Evolutionary conservation across 1,140 invertebrate genomes (phyloP).

Genomic region (Drosophila pseudoananassae): DNA sequence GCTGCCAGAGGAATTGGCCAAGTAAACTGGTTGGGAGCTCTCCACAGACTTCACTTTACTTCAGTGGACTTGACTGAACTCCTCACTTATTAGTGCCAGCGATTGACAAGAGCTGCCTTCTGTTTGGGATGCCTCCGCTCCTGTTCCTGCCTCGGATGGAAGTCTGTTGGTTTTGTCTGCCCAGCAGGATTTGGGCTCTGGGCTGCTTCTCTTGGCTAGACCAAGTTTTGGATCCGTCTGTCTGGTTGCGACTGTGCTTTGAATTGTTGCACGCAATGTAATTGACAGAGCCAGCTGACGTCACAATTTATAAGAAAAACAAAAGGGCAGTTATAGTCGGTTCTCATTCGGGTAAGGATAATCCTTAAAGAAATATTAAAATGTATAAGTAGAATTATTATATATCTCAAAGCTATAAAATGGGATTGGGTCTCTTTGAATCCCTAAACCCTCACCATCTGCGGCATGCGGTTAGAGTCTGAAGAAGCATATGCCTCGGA

Average conservation of each 20-base stretch:
- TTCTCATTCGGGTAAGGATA: too few species aligned
- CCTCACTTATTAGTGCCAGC: slow-evolving; percentile 65
- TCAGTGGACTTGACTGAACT: slow-evolving; percentile 14
- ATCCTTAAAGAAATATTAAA: too few species aligned
- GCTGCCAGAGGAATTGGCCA: slow-evolving; percentile 39
- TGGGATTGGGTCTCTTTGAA: too few species aligned
- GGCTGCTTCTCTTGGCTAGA: slow-evolving; percentile 37
- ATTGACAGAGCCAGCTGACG: slow-evolving; percentile 54
- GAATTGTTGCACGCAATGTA: slow-evolving; percentile 73
- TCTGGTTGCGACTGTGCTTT: slow-evolving; percentile 27
- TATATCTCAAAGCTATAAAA: too few species aligned
- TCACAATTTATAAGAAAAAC: slow-evolving; percentile 16
- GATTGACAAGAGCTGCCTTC: slow-evolving; percentile 63
- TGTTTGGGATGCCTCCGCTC: slow-evolving; percentile 34
- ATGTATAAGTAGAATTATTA: too few species aligned
- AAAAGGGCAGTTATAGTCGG: neutral
- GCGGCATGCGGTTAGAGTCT: too few species aligned
- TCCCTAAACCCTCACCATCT: too few species aligned
- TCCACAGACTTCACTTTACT: neutral
- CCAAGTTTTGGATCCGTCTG: slow-evolving; percentile 52
- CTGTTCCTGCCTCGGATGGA: slow-evolving; percentile 9
- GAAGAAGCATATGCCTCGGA: neutral
- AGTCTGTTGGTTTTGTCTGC: slow-evolving; percentile 14
- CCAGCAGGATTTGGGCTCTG: slow-evolving; percentile 41
- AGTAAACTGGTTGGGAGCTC: slow-evolving; percentile 49